Percentiles rank a stretch among this genome's conserved stretches.
phyloP scores from a whole-genome alignment of 37 sponge, comb jelly and placozoan genomes.

The Halisarca cf. caerulea region DNA sequence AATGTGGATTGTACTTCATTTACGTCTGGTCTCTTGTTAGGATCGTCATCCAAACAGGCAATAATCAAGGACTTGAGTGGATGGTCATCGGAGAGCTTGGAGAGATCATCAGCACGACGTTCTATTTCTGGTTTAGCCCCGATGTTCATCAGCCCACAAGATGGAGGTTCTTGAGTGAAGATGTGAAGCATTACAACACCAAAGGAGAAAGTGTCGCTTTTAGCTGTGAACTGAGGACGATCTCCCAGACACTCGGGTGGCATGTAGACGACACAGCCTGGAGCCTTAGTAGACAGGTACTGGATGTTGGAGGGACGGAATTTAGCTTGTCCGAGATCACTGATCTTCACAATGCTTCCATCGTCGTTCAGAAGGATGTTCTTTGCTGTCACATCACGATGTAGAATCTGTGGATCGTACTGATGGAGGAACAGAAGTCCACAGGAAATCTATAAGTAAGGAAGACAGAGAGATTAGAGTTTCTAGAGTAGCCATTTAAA shows the following conservation, averaged over 20 bases:
- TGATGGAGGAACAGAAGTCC: slow-evolving; percentile 18
- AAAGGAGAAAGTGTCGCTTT: slow-evolving; percentile 9
- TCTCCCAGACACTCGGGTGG: slow-evolving; percentile 17
- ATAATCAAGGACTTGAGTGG: background rate
- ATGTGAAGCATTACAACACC: background rate
- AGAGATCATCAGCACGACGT: background rate
- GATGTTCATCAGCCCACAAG: background rate
- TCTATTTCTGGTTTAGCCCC: background rate
- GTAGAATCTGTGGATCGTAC: slow-evolving; percentile 5
- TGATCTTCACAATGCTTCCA: slow-evolving; percentile 8
- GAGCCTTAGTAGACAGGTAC: slow-evolving; percentile 10
- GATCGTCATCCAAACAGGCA: background rate
- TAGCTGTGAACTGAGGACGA: background rate
- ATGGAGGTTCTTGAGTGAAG: slow-evolving; percentile 5
- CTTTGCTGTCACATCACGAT: slow-evolving; percentile 4
- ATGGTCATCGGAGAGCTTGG: background rate
- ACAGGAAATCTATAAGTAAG: background rate
- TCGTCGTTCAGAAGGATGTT: slow-evolving; percentile 2
- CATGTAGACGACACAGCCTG: slow-evolving; percentile 19
- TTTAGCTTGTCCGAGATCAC: slow-evolving; percentile 12
- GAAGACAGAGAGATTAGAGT: background rate
- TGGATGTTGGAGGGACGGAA: background rate
- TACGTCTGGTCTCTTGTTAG: background rate
- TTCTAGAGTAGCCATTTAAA: too few relatives aligned
- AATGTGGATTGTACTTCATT: background rate